phyloP scores from a whole-genome alignment of 2,888 invertebrate genomes.

The Euclidia mi region DNA sequence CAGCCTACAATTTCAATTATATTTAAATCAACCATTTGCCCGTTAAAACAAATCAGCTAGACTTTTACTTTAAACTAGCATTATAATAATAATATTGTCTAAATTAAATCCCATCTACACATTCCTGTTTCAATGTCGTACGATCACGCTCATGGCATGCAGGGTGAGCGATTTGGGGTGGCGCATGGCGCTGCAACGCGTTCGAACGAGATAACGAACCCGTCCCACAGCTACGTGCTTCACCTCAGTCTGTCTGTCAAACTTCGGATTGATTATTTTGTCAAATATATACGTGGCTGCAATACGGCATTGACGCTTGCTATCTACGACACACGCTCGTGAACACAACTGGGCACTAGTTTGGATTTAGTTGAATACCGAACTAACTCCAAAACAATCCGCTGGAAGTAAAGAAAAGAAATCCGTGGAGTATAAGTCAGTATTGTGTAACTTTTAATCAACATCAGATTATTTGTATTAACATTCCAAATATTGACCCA shows the following conservation, averaged over 20 bases:
- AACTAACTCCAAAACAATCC: too few species aligned
- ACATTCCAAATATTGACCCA: constrained; percentile 29
- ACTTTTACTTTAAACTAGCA: too few species aligned
- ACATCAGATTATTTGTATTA: constrained; percentile 14
- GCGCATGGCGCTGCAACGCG: constrained; percentile 53
- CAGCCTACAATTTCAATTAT: too few species aligned
- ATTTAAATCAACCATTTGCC: too few species aligned
- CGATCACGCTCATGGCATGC: constrained; percentile 51
- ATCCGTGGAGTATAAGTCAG: too few species aligned
- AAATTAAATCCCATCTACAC: constrained; percentile 38
- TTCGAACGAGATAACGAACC: constrained; percentile 79
- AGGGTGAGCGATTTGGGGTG: constrained; percentile 50
- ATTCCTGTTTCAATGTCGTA: constrained; percentile 41
- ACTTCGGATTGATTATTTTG: constrained; percentile 79
- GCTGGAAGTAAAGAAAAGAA: too few species aligned
- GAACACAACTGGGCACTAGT: too few species aligned
- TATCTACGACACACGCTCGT: too few species aligned
- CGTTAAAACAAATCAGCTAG: too few species aligned
- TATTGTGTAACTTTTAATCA: neutral
- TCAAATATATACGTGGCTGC: constrained; percentile 59
- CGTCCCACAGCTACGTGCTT: constrained; percentile 70
- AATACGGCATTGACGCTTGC: neutral
- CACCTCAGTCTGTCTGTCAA: constrained; percentile 71
- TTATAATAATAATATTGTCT: constrained; percentile 1
- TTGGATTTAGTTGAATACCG: too few species aligned